Percentiles rank a stretch among this genome's conserved stretches.
Evolutionary conservation across 2,113 vertebrate species (phyloP).

Genomic region (Chrysochloris asiatica): DNA sequence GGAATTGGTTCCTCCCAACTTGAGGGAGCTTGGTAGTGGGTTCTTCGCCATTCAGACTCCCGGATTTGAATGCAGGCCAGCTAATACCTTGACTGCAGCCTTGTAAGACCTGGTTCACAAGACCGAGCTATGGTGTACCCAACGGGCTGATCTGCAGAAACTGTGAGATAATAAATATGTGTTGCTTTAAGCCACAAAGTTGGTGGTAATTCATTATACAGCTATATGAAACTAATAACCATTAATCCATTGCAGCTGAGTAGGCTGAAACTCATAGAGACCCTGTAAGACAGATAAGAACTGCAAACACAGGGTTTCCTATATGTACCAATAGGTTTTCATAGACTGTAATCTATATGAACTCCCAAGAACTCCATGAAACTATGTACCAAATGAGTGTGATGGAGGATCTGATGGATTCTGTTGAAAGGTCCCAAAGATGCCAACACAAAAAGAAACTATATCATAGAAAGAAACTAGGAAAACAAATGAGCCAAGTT

Average conservation of each 20-base stretch:
- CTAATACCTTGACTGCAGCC: neutral
- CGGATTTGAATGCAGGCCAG: neutral
- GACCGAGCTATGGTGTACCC: neutral
- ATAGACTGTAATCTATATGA: neutral
- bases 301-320: no score
- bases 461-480: neutral
- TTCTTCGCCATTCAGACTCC: neutral
- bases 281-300: neutral
- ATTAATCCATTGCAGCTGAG: neutral
- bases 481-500: slow-evolving; percentile 2
- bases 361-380: neutral
- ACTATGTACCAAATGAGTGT: neutral
- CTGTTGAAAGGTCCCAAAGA: neutral
- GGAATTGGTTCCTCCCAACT: neutral
- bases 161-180: neutral
- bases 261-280: neutral
- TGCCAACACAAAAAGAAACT: neutral
- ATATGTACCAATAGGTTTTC: neutral
- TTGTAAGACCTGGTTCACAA: neutral
- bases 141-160: neutral
- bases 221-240: neutral
- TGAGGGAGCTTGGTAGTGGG: neutral
- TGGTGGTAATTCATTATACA: neutral
- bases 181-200: neutral
- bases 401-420: neutral